Conservation (phyloP, 1,140 invertebrate genomes). For the Theocolax elegans region DNA sequence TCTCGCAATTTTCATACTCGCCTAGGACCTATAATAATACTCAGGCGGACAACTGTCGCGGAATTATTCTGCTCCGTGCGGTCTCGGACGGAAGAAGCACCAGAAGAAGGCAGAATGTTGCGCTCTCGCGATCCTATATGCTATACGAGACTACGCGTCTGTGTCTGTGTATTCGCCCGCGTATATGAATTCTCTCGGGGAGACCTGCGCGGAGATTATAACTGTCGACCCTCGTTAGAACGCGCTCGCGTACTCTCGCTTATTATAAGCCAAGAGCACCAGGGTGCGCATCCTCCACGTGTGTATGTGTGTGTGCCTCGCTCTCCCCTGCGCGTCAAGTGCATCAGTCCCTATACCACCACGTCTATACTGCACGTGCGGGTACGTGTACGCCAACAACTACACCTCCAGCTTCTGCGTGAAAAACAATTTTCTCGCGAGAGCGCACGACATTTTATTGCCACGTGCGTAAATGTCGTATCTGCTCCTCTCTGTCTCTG, state of each 20-base stretch:
- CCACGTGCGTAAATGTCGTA: neutral
- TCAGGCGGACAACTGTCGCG: neutral
- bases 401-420: neutral
- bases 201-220: slow-evolving; percentile 27
- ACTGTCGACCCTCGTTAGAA: slow-evolving; percentile 39
- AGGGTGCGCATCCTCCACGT: neutral
- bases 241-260: slow-evolving; percentile 4
- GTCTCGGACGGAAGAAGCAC: neutral
- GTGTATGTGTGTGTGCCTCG: neutral
- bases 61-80: neutral
- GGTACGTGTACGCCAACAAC: too few relatives aligned
- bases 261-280: neutral
- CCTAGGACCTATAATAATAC: neutral
- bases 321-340: neutral
- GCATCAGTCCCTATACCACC: neutral
- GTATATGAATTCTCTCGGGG: slow-evolving; percentile 5
- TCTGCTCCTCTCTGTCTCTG: neutral
- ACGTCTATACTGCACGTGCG: neutral
- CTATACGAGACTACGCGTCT: too few relatives aligned
- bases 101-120: neutral
- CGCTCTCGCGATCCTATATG: too few relatives aligned
- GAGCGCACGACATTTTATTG: neutral
- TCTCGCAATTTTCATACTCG: too few relatives aligned
- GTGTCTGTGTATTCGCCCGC: neutral
- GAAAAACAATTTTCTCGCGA: slow-evolving; percentile 32